phyloP scores from a whole-genome alignment of 2,888 invertebrate genomes.

The Hartigia nigra region DNA sequence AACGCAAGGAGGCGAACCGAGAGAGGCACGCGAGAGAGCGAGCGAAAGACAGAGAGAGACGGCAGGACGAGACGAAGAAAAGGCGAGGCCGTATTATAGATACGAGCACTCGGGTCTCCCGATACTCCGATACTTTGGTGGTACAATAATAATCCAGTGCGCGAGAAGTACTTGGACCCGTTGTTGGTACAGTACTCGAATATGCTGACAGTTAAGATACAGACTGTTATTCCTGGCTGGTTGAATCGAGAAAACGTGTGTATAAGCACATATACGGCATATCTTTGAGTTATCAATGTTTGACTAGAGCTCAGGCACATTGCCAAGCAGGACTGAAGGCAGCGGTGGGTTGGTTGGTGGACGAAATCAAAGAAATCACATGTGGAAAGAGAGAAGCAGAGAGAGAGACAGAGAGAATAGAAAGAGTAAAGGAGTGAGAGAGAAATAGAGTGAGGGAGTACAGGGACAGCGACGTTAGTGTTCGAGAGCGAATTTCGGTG shows the following conservation, averaged over 20 bases:
- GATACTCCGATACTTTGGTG: background rate
- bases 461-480: background rate
- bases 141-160: background rate
- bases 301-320: background rate
- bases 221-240: background rate
- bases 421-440: conserved; percentile 28
- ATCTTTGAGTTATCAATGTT: background rate
- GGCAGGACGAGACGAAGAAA: conserved; percentile 9
- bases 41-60: conserved; percentile 2
- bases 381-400: conserved; percentile 17
- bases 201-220: conserved; percentile 2
- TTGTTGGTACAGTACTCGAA: background rate
- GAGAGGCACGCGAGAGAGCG: conserved; percentile 1
- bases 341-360: background rate
- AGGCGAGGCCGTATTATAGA: background rate
- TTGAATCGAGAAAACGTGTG: conserved; percentile 11
- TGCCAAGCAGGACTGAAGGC: background rate
- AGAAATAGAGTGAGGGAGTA: conserved; percentile 7
- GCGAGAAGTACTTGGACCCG: background rate
- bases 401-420: conserved; percentile 5
- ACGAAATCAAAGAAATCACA: conserved; percentile 7
- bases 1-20: background rate
- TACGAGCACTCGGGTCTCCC: background rate
- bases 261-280: background rate
- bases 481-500: background rate